A percentile compares a stretch with the other conserved stretches of the same genome.
phyloP scores from a whole-genome alignment of 1,140 invertebrate genomes.

The Ganaspis sp. region DNA sequence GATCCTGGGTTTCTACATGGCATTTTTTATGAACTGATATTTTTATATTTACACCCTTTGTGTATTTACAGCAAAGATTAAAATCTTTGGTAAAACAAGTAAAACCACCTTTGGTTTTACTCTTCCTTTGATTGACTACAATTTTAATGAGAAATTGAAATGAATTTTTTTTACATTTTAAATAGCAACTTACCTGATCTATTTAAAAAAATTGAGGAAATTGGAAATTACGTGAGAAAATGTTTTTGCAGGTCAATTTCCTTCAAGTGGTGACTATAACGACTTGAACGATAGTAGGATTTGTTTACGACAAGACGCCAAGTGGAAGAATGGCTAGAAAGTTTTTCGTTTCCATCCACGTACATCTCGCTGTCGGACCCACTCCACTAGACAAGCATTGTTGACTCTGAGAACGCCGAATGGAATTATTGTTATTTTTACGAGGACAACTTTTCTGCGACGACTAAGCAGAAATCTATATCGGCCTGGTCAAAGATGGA shows the following conservation, averaged over 20 bases:
- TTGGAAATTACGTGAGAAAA: neutral
- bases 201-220: neutral
- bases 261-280: neutral
- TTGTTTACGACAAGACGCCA: conserved; percentile 14
- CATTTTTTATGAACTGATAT: too few species aligned
- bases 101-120: too few species aligned
- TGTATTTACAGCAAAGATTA: too few species aligned
- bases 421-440: conserved; percentile 55
- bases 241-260: conserved; percentile 6
- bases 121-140: too few species aligned
- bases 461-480: conserved; percentile 42
- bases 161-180: too few species aligned
- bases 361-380: conserved; percentile 2
- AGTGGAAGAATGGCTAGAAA: conserved; percentile 4
- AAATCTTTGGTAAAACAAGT: too few species aligned
- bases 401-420: conserved; percentile 44
- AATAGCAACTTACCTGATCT: too few species aligned
- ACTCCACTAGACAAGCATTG: conserved; percentile 40
- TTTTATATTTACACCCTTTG: too few species aligned
- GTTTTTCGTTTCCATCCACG: conserved; percentile 4
- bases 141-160: too few species aligned
- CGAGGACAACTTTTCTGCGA: conserved; percentile 39
- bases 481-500: conserved; percentile 16
- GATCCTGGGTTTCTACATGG: too few species aligned
- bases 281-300: conserved; percentile 6